phyloP scores from a whole-genome alignment of 1,140 invertebrate genomes.

The Plectus sambesii region DNA sequence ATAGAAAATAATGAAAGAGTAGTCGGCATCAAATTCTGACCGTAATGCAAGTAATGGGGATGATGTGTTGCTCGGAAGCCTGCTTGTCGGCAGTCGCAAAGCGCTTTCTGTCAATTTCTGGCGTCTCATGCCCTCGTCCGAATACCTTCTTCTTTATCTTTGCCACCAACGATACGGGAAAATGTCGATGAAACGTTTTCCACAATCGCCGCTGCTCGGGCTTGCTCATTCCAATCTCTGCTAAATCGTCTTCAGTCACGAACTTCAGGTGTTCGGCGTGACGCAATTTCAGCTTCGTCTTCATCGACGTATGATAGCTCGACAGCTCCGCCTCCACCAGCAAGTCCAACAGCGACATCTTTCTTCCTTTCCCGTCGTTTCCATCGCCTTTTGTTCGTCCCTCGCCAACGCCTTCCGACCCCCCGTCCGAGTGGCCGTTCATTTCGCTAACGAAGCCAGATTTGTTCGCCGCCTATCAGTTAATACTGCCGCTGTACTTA shows the following conservation, averaged over 20 bases:
- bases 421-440: no score
- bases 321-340: slow-evolving; percentile 75
- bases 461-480: no score
- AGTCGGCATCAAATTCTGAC: no score
- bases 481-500: no score
- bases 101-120: slow-evolving; percentile 46
- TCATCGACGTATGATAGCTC: slow-evolving; percentile 67
- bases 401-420: no score
- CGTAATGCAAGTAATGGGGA: slow-evolving; percentile 78
- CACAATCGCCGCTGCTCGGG: slow-evolving; percentile 83
- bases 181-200: slow-evolving; percentile 80
- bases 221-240: slow-evolving; percentile 80
- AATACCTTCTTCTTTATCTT: slow-evolving; percentile 64
- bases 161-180: slow-evolving; percentile 74
- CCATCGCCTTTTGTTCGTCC: no score
- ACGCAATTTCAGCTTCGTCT: slow-evolving; percentile 56
- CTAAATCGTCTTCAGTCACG: slow-evolving; percentile 79
- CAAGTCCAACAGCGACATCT: slow-evolving; percentile 78
- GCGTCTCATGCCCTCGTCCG: slow-evolving; percentile 26
- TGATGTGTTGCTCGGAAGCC: slow-evolving; percentile 80
- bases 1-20: no score
- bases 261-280: slow-evolving; percentile 86
- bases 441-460: no score
- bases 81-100: slow-evolving; percentile 45
- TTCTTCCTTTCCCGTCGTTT: no score